Evolutionary conservation across 2,113 vertebrate genomes (phyloP).

Genomic region (Notarius quadriscutis): DNA sequence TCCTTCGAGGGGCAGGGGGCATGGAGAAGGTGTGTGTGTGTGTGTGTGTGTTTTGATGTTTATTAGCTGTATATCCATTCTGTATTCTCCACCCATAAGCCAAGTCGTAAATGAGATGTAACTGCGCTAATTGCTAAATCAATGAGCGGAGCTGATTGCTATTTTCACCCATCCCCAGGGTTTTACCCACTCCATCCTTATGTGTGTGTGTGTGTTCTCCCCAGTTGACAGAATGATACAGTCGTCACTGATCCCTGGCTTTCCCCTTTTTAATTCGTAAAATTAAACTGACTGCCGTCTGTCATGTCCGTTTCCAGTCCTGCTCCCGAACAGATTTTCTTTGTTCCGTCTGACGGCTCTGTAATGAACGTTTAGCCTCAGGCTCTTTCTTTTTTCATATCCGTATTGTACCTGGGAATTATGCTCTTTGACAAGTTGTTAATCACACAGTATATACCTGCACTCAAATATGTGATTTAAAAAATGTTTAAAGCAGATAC

Average conservation of each 20-base stretch:
- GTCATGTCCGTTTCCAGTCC: background rate
- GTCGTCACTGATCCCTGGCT: background rate
- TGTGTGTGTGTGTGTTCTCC: background rate
- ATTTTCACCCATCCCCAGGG: slow-evolving; percentile 24
- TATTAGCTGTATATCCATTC: background rate
- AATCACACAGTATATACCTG: background rate
- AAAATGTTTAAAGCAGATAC: no score
- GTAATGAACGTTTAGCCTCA: background rate
- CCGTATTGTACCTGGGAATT: background rate
- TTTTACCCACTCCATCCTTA: background rate
- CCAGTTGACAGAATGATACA: background rate
- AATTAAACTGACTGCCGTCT: background rate
- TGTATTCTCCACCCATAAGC: background rate
- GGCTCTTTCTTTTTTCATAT: background rate
- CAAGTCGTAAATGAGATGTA: slow-evolving; percentile 33
- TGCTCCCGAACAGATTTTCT: background rate
- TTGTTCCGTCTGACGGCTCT: no score
- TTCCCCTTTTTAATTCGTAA: background rate
- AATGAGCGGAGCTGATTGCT: slow-evolving; percentile 5
- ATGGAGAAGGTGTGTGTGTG: slow-evolving; percentile 72
- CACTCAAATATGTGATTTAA: no score
- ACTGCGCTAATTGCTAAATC: slow-evolving; percentile 37
- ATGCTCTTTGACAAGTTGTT: background rate
- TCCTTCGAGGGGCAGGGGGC: slow-evolving; percentile 67
- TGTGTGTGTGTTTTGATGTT: slow-evolving; percentile 10